A percentile compares a stretch with the other conserved stretches of the same genome.
Conservation (phyloP, 2,888 invertebrate species). For the Pseudococcus viburni region DNA sequence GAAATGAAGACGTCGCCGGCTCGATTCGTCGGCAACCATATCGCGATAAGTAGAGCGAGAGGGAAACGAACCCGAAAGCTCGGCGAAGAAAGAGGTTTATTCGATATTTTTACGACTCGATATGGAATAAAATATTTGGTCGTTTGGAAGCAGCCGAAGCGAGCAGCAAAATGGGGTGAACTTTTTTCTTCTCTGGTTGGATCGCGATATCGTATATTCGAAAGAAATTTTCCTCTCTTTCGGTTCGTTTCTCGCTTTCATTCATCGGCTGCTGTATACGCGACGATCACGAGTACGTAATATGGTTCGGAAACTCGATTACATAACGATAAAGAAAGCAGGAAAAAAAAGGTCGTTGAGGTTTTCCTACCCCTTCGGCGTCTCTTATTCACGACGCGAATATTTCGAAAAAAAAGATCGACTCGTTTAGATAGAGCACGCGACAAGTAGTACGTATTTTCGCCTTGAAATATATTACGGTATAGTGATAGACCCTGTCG, state of each 20-base stretch:
- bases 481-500: neutral
- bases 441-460: neutral
- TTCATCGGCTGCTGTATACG: neutral
- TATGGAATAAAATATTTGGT: slow-evolving; percentile 33
- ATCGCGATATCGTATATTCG: slow-evolving; percentile 13
- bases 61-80: neutral
- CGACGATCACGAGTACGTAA: slow-evolving; percentile 4
- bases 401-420: neutral
- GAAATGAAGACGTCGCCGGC: neutral
- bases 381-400: neutral
- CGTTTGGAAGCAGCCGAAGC: neutral
- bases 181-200: neutral
- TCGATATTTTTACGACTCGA: slow-evolving; percentile 35
- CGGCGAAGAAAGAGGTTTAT: neutral
- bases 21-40: slow-evolving; percentile 15
- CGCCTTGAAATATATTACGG: slow-evolving; percentile 16
- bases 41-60: neutral
- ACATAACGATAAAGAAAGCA: neutral
- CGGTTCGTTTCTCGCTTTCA: slow-evolving; percentile 5
- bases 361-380: neutral
- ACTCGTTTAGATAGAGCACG: neutral
- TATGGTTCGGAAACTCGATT: slow-evolving; percentile 25
- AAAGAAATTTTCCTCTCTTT: neutral
- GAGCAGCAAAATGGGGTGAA: neutral
- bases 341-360: slow-evolving; percentile 25